Evolutionary conservation across 2,888 invertebrate species (phyloP), one percentile per base, ranked within the genome.

Genomic region (Spilosoma lubricipeda): DNA sequence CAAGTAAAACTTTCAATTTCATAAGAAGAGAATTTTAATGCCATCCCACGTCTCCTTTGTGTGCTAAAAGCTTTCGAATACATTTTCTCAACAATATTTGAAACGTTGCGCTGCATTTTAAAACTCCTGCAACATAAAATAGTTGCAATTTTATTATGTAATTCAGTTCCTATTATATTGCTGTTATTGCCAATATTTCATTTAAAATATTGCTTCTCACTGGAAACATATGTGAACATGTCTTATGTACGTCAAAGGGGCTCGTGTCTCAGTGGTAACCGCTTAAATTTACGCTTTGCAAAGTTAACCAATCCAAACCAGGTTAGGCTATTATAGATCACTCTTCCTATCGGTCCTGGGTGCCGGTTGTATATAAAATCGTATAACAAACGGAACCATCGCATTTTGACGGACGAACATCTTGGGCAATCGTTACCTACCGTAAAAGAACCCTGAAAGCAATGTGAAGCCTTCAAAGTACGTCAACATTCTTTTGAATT

Each of bases 21-120:
- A 74, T 79, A 80, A 82, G 80, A 77, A 80, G 76, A 81, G 66
- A 77, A 82, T 86, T 79, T 83, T 81, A 86, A 84, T 83, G 83
- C 78, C 77, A 80, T 77, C 71, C 66, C 77, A 70, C 77, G 73
- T 72, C 73, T 56, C 74, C 74, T 48, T 79, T 82, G 80, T 79
- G 80, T 83, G 77, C 71, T 64, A 74, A 77, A 70, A 67, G 74
- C 74, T 75, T 71, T 83, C 76, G 77, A 85, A 82, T 78, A 83
- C 78, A 77, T 84, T 80, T 78, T 77, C 76, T 67, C 75, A 70
- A 82, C 79, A 76, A 85, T 82, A 77, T 80, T 80, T 74, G 72
- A 69, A 82, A 73, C 71, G 72, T 73, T 76, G 67, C 78, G 70
- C 75, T 80, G 79, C 77, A 76, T 78, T 80, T 76, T 71, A 78